phyloP scores from a whole-genome alignment of 2,113 vertebrate species.

The Grus americana region DNA sequence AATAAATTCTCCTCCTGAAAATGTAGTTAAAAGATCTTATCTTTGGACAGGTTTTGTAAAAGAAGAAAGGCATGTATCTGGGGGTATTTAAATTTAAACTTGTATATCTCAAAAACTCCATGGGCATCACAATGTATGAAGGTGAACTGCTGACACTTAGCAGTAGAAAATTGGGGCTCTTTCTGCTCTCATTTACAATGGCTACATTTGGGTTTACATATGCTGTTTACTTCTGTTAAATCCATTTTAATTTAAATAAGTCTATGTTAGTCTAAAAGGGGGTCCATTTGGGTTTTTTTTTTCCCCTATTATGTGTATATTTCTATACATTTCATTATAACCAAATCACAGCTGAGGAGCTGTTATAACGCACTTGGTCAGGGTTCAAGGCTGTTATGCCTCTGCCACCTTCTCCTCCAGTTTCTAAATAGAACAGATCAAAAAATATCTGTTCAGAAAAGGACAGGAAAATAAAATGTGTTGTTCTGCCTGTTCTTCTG shows the following conservation, averaged over 20 bases:
- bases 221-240: not conserved
- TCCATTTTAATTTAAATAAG: not conserved
- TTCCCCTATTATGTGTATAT: not conserved
- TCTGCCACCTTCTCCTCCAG: not conserved
- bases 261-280: not conserved
- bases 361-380: not conserved
- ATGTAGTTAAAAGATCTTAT: not conserved
- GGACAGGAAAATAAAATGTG: not conserved
- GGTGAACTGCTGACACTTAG: not conserved
- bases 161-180: not conserved
- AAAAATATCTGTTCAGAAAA: not conserved
- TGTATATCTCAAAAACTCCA: not conserved
- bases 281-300: not conserved
- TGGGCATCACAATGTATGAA: not conserved
- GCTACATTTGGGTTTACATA: not conserved
- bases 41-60: not conserved
- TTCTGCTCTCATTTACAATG: not conserved
- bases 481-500: not conserved
- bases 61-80: not conserved
- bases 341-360: not conserved
- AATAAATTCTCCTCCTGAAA: not conserved
- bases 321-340: not conserved
- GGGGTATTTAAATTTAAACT: not conserved
- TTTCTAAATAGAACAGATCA: not conserved
- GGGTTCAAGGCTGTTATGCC: not conserved